Evolutionary conservation across 1,140 invertebrate species (phyloP).

Genomic region (Meteorus sp.): DNA sequence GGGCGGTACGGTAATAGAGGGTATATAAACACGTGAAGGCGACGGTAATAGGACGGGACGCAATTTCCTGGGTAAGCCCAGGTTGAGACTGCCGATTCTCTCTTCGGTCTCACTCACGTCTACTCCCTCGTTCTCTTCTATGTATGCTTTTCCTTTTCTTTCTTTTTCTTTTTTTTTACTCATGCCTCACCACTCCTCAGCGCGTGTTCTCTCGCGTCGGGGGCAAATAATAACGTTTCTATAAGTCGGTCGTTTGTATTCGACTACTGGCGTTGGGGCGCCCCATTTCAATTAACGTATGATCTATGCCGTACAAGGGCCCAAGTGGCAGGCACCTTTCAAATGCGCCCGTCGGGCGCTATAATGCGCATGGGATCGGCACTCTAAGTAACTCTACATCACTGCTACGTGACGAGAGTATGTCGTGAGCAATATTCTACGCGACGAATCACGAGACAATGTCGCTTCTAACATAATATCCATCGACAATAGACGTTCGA

Average conservation of each 20-base stretch:
- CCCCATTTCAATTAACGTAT: constrained; percentile 62
- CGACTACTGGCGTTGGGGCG: constrained; percentile 48
- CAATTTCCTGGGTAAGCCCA: constrained; percentile 41
- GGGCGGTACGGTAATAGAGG: background rate
- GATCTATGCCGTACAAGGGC: constrained; percentile 58
- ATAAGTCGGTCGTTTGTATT: constrained; percentile 62
- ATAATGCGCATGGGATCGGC: constrained; percentile 49
- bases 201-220: constrained; percentile 29
- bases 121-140: no score
- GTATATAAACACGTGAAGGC: constrained; percentile 10
- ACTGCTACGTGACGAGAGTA: constrained; percentile 56
- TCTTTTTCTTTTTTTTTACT: no score
- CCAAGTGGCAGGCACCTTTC: constrained; percentile 49
- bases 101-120: no score
- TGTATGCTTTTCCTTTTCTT: no score
- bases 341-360: constrained; percentile 37
- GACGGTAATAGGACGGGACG: constrained; percentile 21
- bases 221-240: constrained; percentile 60
- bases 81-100: constrained; percentile 1
- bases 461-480: background rate
- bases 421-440: constrained; percentile 9
- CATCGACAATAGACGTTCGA: no score
- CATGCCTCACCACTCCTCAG: constrained; percentile 18
- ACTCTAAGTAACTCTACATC: constrained; percentile 61
- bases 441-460: constrained; percentile 13